Base-by-base conservation (phyloP, 1,140 invertebrate genomes). In the Aphaenogaster rudis region DNA sequence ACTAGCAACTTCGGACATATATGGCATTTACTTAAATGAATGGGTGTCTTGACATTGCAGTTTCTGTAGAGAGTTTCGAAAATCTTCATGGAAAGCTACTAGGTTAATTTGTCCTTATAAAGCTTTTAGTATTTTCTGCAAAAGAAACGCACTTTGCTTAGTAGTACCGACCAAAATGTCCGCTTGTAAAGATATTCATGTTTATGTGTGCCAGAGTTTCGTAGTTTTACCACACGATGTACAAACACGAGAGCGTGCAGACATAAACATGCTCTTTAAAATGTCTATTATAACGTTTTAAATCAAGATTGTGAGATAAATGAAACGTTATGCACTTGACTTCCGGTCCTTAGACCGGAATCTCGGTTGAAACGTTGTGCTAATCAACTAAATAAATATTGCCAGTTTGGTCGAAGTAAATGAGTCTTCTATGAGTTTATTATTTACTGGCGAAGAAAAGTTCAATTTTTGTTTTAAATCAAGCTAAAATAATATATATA, bases 1-100 rank as follows among this genome's bases (percentile, higher is more conserved):
- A 39, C 33, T 36, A n/a, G 48, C 8, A 74, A 74, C 71, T 54
- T 74, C 9, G 21, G n/a, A 50, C 21, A 17, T 50, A 69, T 33
- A 50, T 54, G 15, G 9, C 48, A 54, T 54, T 74, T 74, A 74
- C 50, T 74, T 74, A 74, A 54, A 54, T 54, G 50, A 74, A 74
- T 54, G 28, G 11, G 28, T 39, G 33, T 54, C 50, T 36, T 74
- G 33, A 54, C 50, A 72, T 36, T 72, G 33, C 50, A 74, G 33
- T 74, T 74, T 74, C 71, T 54, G 71, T n/a, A 2, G 48, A 54
- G 50, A 72, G 33, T 72, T 54, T 74, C 71, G 15, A 74, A 54
- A 71, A 72, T 72, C 28, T 69, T 48, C n/a, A 3, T 54, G 7
- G 28, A 74, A 74, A 5, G 15, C 17, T 21, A 36, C 28, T 1